Base-by-base conservation (phyloP, 1,140 invertebrate genomes). In the Battus philenor region DNA sequence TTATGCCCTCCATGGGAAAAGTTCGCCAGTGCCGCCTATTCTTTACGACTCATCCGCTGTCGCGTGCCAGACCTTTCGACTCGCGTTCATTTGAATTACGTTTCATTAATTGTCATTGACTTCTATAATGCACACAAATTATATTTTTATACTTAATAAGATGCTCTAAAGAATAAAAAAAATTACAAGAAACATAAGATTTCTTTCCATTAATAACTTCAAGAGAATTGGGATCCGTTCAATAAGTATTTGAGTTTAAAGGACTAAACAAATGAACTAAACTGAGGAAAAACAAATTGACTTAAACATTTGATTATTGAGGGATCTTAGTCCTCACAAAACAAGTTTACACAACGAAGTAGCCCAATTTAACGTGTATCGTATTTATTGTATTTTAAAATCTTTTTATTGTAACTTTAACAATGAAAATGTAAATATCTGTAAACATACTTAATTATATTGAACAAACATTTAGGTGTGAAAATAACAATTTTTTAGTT, bases 1-100 rank as follows among this genome's bases (percentile, higher is more conserved):
- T 85, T 85, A 85, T 82, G 62, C 58, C 64, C 66, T 84, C 76
- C 68, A 68, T 73, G 75, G 75, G 75, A 73, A 73, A 77, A 79
- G 55, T 79, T 81, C 51, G 50, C 44, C 55, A 59, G 50, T 46
- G 59, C 53, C 68, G 61, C 72, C 74, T 73, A 81, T 84, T 73
- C 72, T 84, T 82, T 77, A 80, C 72, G 74, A 76, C 58, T 74
- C 68, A 69, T 77, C 62, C 54, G 48, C 31, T 32, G 44, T 56
- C 52, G 49, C 47, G 50, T 54, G 46, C 32, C 49, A 55, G 53
- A 51, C 39, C 56, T 48, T 54, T 44, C 50, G 46, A 9, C 38
- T 38, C 29, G 16, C 4, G 32, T 57, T 30, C 38, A 59, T 53
- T 47, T 47, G 38, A n/a, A n/a, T n/a, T n/a, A n/a, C n/a, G n/a